phyloP scores from a whole-genome alignment of 2,888 invertebrate genomes.

The Zaprionus obscuricornis region DNA sequence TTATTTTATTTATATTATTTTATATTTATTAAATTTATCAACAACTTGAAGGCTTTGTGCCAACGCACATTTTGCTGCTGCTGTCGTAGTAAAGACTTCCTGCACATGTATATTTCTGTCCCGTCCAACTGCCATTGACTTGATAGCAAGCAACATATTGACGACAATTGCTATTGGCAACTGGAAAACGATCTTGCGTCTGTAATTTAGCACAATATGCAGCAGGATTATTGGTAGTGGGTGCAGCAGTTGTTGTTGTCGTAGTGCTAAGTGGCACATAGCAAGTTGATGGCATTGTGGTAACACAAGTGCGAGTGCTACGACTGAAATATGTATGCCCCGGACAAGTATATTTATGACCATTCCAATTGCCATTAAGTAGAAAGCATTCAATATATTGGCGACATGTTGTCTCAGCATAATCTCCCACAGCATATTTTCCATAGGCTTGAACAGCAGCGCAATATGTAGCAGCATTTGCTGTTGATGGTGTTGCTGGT shows the following conservation, averaged over 20 bases:
- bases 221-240: conserved; percentile 40
- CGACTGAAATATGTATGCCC: conserved; percentile 63
- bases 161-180: conserved; percentile 61
- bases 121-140: conserved; percentile 56
- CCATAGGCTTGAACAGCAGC: conserved; percentile 38
- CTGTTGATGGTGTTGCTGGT: conserved; percentile 28
- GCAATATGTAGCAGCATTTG: conserved; percentile 54
- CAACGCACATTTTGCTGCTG: conserved; percentile 45
- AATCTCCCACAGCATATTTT: conserved; percentile 56
- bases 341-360: conserved; percentile 65
- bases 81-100: conserved; percentile 66
- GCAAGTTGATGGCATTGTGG: conserved; percentile 29
- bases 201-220: conserved; percentile 58
- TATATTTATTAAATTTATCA: no score
- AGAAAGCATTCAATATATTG: conserved; percentile 68
- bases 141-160: conserved; percentile 69
- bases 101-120: conserved; percentile 66
- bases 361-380: conserved; percentile 57
- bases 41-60: conserved; percentile 57
- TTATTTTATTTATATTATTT: no score
- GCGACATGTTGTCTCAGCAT: conserved; percentile 62
- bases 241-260: conserved; percentile 43
- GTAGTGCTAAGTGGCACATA: conserved; percentile 34
- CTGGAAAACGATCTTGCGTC: conserved; percentile 50
- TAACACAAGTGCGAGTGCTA: conserved; percentile 39